A percentile compares a stretch with the other conserved stretches of the same genome.
phyloP scores from a whole-genome alignment of 1,140 invertebrate genomes.

The Meloidogyne chitwoodi region DNA sequence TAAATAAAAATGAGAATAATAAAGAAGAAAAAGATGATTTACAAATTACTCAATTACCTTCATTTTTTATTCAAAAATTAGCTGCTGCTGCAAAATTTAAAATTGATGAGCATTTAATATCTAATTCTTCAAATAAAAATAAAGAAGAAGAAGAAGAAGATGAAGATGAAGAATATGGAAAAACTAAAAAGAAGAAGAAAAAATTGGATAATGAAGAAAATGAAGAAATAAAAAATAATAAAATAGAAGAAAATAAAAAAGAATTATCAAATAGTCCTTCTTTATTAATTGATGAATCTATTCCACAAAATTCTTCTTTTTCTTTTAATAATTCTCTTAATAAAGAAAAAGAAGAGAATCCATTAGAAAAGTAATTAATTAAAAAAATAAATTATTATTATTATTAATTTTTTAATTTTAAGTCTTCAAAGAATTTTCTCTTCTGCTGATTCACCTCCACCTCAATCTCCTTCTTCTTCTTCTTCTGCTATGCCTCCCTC shows the following conservation, averaged over 20 bases:
- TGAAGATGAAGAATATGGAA: neutral
- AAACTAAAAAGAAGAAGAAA: neutral
- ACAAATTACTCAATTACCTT: neutral
- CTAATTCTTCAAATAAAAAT: neutral
- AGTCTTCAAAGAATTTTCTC: conserved; percentile 18
- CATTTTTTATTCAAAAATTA: conserved; percentile 19
- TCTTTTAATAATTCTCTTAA: too few relatives aligned
- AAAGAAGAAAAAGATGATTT: neutral
- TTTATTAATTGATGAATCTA: neutral
- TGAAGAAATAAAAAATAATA: neutral
- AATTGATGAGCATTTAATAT: neutral
- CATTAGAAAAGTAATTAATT: conserved; percentile 3
- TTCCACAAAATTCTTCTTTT: neutral
- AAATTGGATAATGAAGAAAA: neutral
- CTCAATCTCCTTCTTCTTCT: neutral
- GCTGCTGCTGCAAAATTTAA: neutral
- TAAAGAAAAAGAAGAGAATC: conserved; percentile 1
- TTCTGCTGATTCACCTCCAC: conserved; percentile 20
- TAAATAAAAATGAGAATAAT: neutral
- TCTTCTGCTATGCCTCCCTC: neutral
- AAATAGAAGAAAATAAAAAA: neutral
- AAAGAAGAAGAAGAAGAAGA: neutral
- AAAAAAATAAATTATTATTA: neutral
- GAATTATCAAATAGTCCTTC: neutral
- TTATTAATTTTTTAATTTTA: neutral